Base-by-base conservation (phyloP, 1,140 invertebrate species). In the Ostrea edulis region DNA sequence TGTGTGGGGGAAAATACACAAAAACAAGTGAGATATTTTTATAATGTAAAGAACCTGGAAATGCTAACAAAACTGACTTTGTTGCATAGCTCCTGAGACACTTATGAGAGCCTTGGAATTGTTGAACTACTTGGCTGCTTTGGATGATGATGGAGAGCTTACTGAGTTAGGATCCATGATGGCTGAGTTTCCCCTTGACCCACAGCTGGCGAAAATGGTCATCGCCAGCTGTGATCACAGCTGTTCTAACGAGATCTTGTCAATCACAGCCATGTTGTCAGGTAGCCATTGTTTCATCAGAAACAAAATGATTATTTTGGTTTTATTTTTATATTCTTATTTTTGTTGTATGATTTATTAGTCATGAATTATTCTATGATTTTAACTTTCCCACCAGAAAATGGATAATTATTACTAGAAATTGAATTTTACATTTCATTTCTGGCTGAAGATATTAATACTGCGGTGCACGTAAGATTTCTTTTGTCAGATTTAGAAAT, bases 131-230 rank as follows among this genome's bases (percentile, higher is more conserved):
- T 95, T 99, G 85, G 98, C 98, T 7, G 98, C 98, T 0, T 96
- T 99, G 25, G 99, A 99, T 92, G 99, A 99, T 95, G 98, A 99
- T 95, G 95, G 95, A 82, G 94, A 95, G 85, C 89, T 95, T 44
- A 95, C 95, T 51, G 95, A 95, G 88, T 90, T 95, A 20, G 95
- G 95, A 0, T 98, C 98, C 0, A 97, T 99, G 89, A 99, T 99
- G 99, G 99, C 99, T 0, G 99, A 99, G 95, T 99, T 99, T 93
- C 99, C 99, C 0, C 95, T 99, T 8, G 99, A 99, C 96, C 99
- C 99, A 3, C 99, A 99, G 94, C 95, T 99, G 22, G 98, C 99
- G 0, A 99, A 99, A 96, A 99, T 99, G 98, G 96, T 99, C 51
- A 99, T 99, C 89, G 98, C 98, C 55, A 98, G 97, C 89, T 96